Evolutionary conservation across 2,113 vertebrate genomes (phyloP), one percentile per base, ranked within the genome.

Genomic region (Clarias magur): DNA sequence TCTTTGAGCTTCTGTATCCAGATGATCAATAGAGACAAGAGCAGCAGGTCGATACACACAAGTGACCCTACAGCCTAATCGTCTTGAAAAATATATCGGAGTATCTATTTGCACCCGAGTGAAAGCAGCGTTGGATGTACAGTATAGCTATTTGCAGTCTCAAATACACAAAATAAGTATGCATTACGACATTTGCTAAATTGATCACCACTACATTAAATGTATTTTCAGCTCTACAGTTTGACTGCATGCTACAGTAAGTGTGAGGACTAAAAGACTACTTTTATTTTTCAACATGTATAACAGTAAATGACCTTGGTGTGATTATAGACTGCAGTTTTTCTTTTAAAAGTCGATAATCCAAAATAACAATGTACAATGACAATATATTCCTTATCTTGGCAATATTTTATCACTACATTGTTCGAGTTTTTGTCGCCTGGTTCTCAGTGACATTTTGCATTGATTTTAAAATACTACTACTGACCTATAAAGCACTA

Each of bases 1-100:
- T 34, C 42, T 86, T 86, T 80, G 38, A 82, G 82, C 34, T 83
- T 76, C 76, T 85, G 78, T 76, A 70, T 60, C 63, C 54, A 38
- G 38, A 72, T 48, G 78, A 87, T 87, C 88, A 81, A 89, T 87
- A 81, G 25, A 38, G 73, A 84, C 85, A 76, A 76, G 30, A 67
- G n/a, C 23, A 15, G 48, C 67, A 85, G 81, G 53, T 83, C 73
- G 72, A 86, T 86, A 72, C 6, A 72, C 27, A 54, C 85, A 84
- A 80, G 76, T 86, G 76, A 56, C 48, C 82, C 42, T 81, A 65
- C 62, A 84, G 57, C 27, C 81, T 60, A 84, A 57, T 68, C 48
- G 30, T 38, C 75, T 10, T 38, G n/a, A 70, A 80, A 80, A 80
- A 80, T 80, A 80, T 80, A 80, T 60, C 19, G 30, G 57, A 23